A percentile compares a stretch with the other conserved stretches of the same genome.
Evolutionary conservation across 2,888 invertebrate genomes (phyloP).

Genomic region (Torymus tubicola): DNA sequence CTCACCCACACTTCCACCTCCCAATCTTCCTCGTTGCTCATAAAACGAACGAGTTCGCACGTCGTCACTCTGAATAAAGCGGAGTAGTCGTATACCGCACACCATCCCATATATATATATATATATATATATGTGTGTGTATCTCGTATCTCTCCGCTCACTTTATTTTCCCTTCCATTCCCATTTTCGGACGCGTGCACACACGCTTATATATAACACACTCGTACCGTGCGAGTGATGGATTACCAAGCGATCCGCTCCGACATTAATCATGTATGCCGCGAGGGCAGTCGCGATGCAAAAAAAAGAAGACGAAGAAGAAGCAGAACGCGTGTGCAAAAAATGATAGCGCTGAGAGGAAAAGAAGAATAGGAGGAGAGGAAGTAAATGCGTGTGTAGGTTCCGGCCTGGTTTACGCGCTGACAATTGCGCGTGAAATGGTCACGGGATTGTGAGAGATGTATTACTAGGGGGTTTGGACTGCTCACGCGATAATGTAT

Average conservation of each 20-base stretch:
- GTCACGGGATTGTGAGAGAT: no score
- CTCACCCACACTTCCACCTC: no score
- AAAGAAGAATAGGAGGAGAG: conserved; percentile 5
- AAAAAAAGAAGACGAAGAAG: no score
- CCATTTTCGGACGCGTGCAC: conserved; percentile 11
- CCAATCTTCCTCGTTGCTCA: no score
- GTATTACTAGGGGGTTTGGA: no score
- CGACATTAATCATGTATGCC: conserved; percentile 58
- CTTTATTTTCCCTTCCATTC: background rate
- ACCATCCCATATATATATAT: no score
- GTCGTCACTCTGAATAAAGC: no score
- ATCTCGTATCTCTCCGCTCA: no score
- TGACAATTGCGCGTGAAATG: background rate
- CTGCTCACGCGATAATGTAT: no score
- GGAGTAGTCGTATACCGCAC: no score
- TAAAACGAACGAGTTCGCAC: no score
- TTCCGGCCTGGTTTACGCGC: conserved; percentile 18
- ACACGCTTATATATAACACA: background rate
- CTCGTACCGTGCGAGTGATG: conserved; percentile 42
- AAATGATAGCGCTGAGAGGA: background rate
- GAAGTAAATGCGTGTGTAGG: background rate
- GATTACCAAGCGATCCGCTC: conserved; percentile 51
- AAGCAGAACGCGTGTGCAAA: background rate
- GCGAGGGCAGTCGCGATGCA: conserved; percentile 11
- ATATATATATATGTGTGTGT: no score